These are phyloP conservation scores for Drosophila neocordata DNA, from an alignment of 1,140 invertebrate species.

Conservation along the genomic window DNA sequence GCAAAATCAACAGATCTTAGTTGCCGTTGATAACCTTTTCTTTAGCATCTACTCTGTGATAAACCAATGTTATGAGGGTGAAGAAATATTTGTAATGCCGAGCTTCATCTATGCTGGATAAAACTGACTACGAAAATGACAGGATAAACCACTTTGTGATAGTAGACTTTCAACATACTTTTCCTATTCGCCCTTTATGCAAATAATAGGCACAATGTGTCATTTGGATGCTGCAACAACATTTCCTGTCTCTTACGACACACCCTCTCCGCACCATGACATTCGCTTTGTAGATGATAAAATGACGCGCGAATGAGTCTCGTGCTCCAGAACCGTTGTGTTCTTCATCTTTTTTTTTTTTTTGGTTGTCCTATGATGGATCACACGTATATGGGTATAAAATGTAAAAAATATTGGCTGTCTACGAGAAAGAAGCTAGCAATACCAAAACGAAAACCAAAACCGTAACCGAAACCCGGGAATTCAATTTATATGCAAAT, in stretches of 20 bases:
- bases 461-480: conserved; percentile 45
- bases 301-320: background rate
- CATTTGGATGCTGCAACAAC: conserved; percentile 39
- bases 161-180: conserved; percentile 14
- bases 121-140: conserved; percentile 32
- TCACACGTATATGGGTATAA: conserved; percentile 47
- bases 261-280: background rate
- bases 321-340: background rate
- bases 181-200: conserved; percentile 45
- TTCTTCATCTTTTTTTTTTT: background rate
- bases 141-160: conserved; percentile 65
- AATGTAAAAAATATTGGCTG: conserved; percentile 78
- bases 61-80: no score
- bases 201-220: conserved; percentile 77
- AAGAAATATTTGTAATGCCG: no score
- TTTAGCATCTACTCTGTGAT: no score
- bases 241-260: background rate
- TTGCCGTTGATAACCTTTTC: no score
- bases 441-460: conserved; percentile 23
- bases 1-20: no score
- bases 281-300: background rate
- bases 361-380: conserved; percentile 25
- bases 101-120: background rate
- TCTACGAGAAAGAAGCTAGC: conserved; percentile 41
- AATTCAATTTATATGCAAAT: conserved; percentile 81